Evolutionary conservation across 2,113 vertebrate species (phyloP), one percentile per base, ranked within the genome.

Genomic region (Mormyrus lacerda): DNA sequence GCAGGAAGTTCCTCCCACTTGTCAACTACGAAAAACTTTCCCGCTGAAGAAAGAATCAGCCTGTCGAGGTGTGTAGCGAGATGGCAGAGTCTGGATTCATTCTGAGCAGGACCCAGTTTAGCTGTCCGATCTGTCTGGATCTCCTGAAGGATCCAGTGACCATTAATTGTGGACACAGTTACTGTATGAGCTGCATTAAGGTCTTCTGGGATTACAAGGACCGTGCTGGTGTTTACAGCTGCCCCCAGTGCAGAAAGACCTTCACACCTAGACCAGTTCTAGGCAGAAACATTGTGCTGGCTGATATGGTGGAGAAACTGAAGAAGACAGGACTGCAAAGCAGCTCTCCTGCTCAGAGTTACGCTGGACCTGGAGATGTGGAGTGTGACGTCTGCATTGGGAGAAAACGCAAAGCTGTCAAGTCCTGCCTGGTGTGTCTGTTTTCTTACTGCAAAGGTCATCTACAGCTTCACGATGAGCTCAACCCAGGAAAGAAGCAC

Each of bases 101-200:
- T 82, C 39, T 82, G 76, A 82, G 39, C 8, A 82, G 10, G 39
- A 82, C 39, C 44, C 87, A 88, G 42, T 88, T 88, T 2, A 88
- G 4, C 21, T 88, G 87, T 35, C 42, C 87, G 0, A 88, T 88
- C 35, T 88, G 87, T 65, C 58, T 88, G 87, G 55, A 88, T 88
- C 55, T 88, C 27, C 42, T 88, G 55, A 88, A 65, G 55, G 55
- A 88, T 47, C 87, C 87, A 27, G 87, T 88, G 42, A 45, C 55
- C 39, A 88, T 88, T 61, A 39, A 24, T 42, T 88, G 87, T 47
- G 87, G 87, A 44, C 87, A 88, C 44, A 88, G 58, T 65, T 88
- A 88, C 42, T 88, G 87, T 69, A 88, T 88, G 87, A 53, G 39
- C 87, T 88, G 87, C 58, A 88, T 88, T 88, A 65, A 88, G 31